A percentile compares a stretch with the other conserved stretches of the same genome.
Evolutionary conservation across 2,888 invertebrate species (phyloP).

Genomic region (Xylota sylvarum): DNA sequence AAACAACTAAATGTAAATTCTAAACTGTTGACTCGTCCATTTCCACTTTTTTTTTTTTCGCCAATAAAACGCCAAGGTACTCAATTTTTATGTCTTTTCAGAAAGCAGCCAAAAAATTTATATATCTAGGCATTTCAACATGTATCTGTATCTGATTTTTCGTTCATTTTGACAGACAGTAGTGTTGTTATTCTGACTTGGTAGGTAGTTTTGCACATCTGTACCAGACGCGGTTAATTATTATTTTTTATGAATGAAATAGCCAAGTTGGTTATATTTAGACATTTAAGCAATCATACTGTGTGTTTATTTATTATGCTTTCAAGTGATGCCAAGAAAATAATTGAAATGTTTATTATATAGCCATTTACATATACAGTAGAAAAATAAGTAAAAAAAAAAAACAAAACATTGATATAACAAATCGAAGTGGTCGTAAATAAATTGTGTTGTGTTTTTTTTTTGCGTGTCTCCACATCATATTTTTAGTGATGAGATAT

Average conservation of each 20-base stretch:
- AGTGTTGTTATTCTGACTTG: too few species aligned
- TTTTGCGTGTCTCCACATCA: neutral
- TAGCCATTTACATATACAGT: neutral
- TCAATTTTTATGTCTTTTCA: neutral
- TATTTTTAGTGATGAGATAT: conserved; percentile 12
- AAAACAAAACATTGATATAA: neutral
- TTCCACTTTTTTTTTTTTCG: neutral
- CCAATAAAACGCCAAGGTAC: neutral
- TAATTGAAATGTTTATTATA: neutral
- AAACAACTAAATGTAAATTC: neutral
- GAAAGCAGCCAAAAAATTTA: conserved; percentile 1
- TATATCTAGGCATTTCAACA: neutral
- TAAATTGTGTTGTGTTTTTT: neutral
- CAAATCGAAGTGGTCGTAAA: conserved; percentile 21
- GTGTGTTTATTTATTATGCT: conserved; percentile 5
- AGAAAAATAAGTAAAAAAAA: neutral
- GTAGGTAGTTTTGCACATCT: neutral
- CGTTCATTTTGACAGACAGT: neutral
- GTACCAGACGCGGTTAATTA: neutral
- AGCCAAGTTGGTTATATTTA: neutral
- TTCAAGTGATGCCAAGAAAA: conserved; percentile 5
- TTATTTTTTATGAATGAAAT: conserved; percentile 10
- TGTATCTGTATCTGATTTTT: neutral
- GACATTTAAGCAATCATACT: neutral
- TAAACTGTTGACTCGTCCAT: neutral